Conservation (phyloP, 2,113 vertebrate species). For the human (Homo sapiens) region GRCh38 chr20:3127501-3128000, state of each 20-base stretch:
- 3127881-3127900: background rate
- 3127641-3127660: background rate
- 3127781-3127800: background rate
- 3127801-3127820: background rate
- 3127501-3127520: background rate
- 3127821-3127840: background rate
- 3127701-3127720: background rate
- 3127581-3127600: background rate
- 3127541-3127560: background rate
- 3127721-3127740: slow-evolving; percentile 5
- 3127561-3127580: background rate
- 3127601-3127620: background rate
- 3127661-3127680: slow-evolving; percentile 19
- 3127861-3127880: background rate
- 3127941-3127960: background rate
- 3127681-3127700: background rate
- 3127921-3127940: background rate
- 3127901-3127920: background rate
- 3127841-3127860: background rate
- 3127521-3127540: background rate
- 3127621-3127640: background rate
- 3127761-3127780: background rate
- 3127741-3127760: background rate
- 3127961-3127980: background rate
- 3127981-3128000: background rate